Evolutionary conservation across 2,113 vertebrate species (phyloP).

Genomic region (Poecile atricapillus): DNA sequence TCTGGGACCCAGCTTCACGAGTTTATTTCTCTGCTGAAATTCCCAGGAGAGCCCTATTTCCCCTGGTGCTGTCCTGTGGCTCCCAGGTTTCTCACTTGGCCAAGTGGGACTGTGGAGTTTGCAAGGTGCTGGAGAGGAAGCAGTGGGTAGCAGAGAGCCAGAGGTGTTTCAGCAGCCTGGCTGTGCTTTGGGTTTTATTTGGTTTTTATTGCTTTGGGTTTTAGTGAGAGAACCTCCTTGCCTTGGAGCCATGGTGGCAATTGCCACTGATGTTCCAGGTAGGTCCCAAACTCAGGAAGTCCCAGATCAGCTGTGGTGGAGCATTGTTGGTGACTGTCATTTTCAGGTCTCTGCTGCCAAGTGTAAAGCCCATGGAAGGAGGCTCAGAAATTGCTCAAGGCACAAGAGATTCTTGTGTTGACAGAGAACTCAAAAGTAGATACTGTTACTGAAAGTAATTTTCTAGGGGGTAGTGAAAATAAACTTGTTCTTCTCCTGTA

Average conservation of each 20-base stretch:
- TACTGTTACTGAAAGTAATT: not conserved
- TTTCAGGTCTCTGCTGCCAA: not conserved
- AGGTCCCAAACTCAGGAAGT: not conserved
- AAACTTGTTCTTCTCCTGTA: not conserved
- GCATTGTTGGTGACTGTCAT: not conserved
- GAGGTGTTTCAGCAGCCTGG: not conserved
- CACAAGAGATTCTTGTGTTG: rapidly evolving
- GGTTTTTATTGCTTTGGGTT: not conserved
- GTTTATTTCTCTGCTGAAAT: not conserved
- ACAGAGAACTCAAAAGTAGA: not conserved
- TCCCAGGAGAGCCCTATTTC: not conserved
- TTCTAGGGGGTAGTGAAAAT: not conserved
- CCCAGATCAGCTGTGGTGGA: not conserved
- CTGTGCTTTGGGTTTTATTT: not conserved
- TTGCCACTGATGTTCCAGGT: not conserved
- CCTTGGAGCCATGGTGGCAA: not conserved
- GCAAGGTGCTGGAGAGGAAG: not conserved
- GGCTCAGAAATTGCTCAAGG: not conserved
- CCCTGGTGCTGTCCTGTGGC: not conserved
- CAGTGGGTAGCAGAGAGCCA: not conserved
- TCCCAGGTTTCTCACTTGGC: not conserved
- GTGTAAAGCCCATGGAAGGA: not conserved
- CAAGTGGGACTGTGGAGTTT: not conserved
- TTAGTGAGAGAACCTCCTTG: not conserved
- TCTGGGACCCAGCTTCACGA: not conserved